These are phyloP conservation scores for Bembecia ichneumoniformis DNA, from an alignment of 2,888 invertebrate species.

Conservation along the genomic window DNA sequence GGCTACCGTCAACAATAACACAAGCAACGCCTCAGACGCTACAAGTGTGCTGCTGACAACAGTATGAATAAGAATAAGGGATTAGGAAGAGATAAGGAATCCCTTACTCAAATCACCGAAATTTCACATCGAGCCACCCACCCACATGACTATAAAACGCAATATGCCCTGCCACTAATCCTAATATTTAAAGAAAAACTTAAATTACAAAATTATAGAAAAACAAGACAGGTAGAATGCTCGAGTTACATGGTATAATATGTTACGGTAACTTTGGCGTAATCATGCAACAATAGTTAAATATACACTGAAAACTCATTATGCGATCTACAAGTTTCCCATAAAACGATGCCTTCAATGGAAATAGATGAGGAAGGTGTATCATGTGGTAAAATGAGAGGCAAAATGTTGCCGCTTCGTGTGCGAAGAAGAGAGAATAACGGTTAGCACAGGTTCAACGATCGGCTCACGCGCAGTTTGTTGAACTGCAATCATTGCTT, in stretches of 20 bases:
- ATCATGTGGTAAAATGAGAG: conserved; percentile 39
- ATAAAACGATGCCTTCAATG: conserved; percentile 40
- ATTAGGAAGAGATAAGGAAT: too few relatives aligned
- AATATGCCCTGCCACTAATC: too few relatives aligned
- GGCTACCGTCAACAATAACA: too few relatives aligned
- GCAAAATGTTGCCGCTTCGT: conserved; percentile 12
- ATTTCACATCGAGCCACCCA: too few relatives aligned
- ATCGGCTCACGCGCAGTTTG: conserved; percentile 68
- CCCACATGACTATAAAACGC: too few relatives aligned
- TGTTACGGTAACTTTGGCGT: neutral
- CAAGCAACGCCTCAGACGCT: too few relatives aligned
- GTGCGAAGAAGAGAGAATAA: conserved; percentile 42
- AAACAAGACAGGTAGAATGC: conserved; percentile 12
- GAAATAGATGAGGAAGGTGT: conserved; percentile 37
- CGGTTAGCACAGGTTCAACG: conserved; percentile 65
- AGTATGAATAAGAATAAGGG: too few relatives aligned
- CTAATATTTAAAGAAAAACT: too few relatives aligned
- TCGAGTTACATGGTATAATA: conserved; percentile 5
- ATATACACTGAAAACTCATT: conserved; percentile 26
- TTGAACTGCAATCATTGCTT: conserved; percentile 69
- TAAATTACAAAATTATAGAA: neutral
- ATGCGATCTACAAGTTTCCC: conserved; percentile 24
- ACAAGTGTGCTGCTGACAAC: too few relatives aligned
- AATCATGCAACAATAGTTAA: conserved; percentile 5
- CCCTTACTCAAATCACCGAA: too few relatives aligned